phyloP scores from a whole-genome alignment of 2,113 vertebrate genomes.

The Passer domesticus region DNA sequence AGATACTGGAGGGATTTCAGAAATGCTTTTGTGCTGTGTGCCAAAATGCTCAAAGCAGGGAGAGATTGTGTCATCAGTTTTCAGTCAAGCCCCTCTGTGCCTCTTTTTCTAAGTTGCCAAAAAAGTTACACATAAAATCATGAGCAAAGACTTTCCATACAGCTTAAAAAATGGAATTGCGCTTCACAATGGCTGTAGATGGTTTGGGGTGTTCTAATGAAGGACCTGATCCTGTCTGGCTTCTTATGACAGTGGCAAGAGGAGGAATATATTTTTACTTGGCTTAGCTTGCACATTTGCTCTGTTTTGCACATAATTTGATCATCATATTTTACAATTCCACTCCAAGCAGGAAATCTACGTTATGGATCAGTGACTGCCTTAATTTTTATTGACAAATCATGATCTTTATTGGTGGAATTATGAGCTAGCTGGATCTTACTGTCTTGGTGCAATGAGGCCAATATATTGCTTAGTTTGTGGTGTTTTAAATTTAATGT shows the following conservation, averaged over 20 bases:
- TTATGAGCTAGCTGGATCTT: conserved; percentile 29
- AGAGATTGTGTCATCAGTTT: conserved; percentile 38
- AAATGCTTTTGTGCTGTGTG: conserved; percentile 8
- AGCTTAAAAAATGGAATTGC: neutral
- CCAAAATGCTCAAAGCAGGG: conserved; percentile 35
- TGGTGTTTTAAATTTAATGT: neutral
- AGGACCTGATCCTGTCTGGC: neutral
- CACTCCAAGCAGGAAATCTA: conserved; percentile 11
- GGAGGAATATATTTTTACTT: neutral
- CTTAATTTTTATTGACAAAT: conserved; percentile 49
- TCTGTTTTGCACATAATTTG: neutral
- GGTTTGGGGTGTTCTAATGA: neutral
- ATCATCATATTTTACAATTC: neutral
- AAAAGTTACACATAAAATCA: neutral
- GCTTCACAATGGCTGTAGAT: neutral
- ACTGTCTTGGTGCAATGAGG: neutral
- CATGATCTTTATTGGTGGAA: conserved; percentile 22
- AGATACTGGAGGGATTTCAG: conserved; percentile 41
- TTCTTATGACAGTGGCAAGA: neutral
- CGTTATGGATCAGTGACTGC: conserved; percentile 20
- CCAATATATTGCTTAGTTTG: neutral
- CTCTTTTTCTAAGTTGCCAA: neutral
- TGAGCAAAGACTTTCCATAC: neutral
- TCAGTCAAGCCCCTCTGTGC: conserved; percentile 11
- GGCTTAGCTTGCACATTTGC: neutral